Conservation (phyloP, 2,113 vertebrate genomes). For the Eleginops maclovinus region DNA sequence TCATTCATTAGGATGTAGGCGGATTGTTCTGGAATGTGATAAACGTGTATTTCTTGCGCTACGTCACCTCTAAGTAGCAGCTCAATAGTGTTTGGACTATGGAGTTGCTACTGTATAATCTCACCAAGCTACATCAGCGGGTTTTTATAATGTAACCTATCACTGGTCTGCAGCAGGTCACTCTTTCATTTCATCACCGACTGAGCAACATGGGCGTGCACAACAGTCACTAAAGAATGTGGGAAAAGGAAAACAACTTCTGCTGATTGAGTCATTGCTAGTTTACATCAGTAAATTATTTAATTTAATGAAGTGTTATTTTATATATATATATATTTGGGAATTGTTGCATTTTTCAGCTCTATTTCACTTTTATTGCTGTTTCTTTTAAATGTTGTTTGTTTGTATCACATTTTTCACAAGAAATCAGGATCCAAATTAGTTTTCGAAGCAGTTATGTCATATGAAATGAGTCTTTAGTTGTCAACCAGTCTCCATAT, state of each 20-base stretch:
- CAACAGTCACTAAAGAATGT: neutral
- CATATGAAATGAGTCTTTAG: neutral
- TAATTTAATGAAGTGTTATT: too few species aligned
- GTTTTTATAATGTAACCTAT: neutral
- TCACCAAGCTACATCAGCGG: neutral
- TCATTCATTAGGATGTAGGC: neutral
- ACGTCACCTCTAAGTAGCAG: too few species aligned
- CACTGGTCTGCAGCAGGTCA: neutral
- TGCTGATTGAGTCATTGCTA: neutral
- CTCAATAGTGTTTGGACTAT: neutral
- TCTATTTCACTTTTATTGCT: too few species aligned
- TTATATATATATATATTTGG: too few species aligned
- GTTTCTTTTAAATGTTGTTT: neutral
- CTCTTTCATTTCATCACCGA: neutral
- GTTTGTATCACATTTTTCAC: neutral
- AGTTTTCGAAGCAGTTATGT: too few species aligned
- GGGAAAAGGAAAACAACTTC: neutral
- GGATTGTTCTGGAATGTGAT: neutral
- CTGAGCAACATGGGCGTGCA: neutral
- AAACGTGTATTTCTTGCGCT: neutral
- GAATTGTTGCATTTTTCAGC: too few species aligned
- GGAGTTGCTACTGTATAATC: neutral
- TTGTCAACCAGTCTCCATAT: neutral
- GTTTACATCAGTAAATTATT: neutral
- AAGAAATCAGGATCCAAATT: neutral